Evolutionary conservation across 2,888 invertebrate genomes (phyloP).

Genomic region (Actias luna): DNA sequence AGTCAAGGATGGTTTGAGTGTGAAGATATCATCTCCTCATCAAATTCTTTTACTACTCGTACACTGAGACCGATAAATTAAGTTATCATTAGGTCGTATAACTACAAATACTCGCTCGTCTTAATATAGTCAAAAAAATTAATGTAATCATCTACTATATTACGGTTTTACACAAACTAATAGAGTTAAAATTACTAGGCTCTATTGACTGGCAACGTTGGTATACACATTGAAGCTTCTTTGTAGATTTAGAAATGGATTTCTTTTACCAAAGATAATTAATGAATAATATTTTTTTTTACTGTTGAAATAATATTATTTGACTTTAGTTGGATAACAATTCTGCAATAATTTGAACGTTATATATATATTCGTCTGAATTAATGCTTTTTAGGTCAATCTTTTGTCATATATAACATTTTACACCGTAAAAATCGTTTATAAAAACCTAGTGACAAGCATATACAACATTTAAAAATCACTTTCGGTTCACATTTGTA

Average conservation of each 20-base stretch:
- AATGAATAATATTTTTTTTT: too few relatives aligned
- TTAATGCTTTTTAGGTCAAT: background rate
- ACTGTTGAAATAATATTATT: too few relatives aligned
- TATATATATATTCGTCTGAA: background rate
- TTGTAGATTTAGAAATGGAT: too few relatives aligned
- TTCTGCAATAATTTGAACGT: too few relatives aligned
- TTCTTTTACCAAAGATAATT: too few relatives aligned
- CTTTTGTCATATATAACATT: too few relatives aligned
- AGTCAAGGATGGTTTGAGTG: conserved; percentile 17
- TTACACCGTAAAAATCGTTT: too few relatives aligned
- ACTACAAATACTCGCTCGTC: conserved; percentile 31
- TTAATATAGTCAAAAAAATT: background rate
- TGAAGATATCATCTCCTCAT: conserved; percentile 39
- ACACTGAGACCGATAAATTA: conserved; percentile 65
- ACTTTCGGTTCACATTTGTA: background rate
- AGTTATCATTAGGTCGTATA: conserved; percentile 59
- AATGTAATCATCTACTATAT: background rate
- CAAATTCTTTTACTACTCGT: conserved; percentile 43
- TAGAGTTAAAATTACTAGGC: too few relatives aligned
- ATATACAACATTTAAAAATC: background rate
- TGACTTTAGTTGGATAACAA: too few relatives aligned
- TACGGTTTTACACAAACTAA: background rate
- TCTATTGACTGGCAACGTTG: too few relatives aligned
- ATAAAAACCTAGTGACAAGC: too few relatives aligned
- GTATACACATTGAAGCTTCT: too few relatives aligned